These are phyloP conservation scores for Crotalus horridus DNA, from an alignment of 2,113 vertebrate species.

Conservation along the genomic window DNA sequence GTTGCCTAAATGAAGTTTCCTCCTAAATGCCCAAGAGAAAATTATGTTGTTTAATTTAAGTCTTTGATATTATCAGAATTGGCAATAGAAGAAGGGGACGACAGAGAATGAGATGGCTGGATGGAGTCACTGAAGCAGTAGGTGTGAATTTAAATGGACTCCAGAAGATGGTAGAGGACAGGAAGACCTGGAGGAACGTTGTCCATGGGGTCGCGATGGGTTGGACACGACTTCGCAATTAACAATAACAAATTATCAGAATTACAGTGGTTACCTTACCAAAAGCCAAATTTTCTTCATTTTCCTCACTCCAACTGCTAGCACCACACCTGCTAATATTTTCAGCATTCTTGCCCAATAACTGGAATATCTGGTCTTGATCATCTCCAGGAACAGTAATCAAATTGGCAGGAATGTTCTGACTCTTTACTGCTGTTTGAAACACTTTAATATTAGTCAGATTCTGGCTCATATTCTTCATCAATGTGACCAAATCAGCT, in stretches of 20 bases:
- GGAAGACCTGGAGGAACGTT: too few relatives aligned
- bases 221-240: too few relatives aligned
- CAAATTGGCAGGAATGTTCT: constrained; percentile 41
- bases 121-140: too few relatives aligned
- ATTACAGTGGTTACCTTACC: constrained; percentile 54
- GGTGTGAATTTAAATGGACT: too few relatives aligned
- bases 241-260: too few relatives aligned
- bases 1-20: constrained; percentile 1
- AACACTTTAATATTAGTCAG: constrained; percentile 57
- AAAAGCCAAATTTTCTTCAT: constrained; percentile 49
- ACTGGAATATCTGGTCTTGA: constrained; percentile 40
- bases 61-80: background rate
- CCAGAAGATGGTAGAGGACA: too few relatives aligned
- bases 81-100: too few relatives aligned
- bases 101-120: too few relatives aligned
- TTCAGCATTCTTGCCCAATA: constrained; percentile 25
- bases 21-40: background rate
- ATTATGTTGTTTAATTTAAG: background rate
- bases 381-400: constrained; percentile 34
- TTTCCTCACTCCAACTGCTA: constrained; percentile 49
- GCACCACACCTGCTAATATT: constrained; percentile 46
- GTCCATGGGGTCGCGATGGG: too few relatives aligned
- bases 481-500: constrained; percentile 54
- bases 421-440: constrained; percentile 54
- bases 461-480: constrained; percentile 64